Conservation (phyloP, 2,113 vertebrate species). For the Cheirogaleus medius region DNA sequence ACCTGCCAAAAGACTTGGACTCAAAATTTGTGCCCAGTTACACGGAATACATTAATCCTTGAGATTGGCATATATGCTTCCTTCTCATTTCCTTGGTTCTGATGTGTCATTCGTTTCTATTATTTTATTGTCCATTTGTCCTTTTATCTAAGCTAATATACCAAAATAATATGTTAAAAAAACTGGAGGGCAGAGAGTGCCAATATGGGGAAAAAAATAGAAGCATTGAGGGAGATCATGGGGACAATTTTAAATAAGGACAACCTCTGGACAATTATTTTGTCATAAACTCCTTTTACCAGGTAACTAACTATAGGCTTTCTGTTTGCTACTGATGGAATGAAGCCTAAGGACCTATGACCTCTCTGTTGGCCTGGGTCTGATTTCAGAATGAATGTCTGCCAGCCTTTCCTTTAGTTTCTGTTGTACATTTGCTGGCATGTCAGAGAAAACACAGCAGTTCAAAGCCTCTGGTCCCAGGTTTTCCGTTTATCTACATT, state of each 20-base stretch:
- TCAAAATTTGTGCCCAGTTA: background rate
- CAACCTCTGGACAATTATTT: background rate
- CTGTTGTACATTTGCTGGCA: background rate
- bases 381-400: background rate
- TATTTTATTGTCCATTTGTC: background rate
- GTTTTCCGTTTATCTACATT: background rate
- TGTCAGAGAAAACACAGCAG: background rate
- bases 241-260: background rate
- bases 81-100: background rate
- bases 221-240: background rate
- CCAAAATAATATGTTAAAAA: background rate
- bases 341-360: background rate
- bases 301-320: background rate
- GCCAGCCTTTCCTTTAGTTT: background rate
- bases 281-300: background rate
- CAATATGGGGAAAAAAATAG: background rate
- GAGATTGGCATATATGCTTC: background rate
- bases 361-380: background rate
- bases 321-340: background rate
- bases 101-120: background rate
- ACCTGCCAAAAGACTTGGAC: background rate
- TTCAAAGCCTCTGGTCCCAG: background rate
- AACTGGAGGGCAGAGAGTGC: background rate
- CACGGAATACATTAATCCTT: background rate
- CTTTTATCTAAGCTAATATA: background rate